Conservation (phyloP, 2,888 invertebrate species). For the Drosophila prolongata region DNA sequence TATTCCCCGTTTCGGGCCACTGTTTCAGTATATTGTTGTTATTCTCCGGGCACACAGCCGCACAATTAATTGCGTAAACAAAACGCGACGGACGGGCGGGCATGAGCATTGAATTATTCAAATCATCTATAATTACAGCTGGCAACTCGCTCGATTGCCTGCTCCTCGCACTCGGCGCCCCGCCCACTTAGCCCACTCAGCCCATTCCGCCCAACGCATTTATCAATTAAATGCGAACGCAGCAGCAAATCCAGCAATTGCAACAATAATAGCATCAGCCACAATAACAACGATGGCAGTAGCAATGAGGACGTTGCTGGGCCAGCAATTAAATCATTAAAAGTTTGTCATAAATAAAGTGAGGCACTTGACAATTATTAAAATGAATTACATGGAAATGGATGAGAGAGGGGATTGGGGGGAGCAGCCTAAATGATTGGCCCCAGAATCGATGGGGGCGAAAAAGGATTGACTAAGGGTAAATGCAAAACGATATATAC, state of each 20-base stretch:
- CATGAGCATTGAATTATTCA: slow-evolving; percentile 72
- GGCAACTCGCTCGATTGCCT: slow-evolving; percentile 46
- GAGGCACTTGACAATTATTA: slow-evolving; percentile 76
- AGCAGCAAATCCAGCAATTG: slow-evolving; percentile 68
- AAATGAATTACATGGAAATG: slow-evolving; percentile 69
- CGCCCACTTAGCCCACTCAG: neutral
- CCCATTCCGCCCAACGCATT: slow-evolving; percentile 51
- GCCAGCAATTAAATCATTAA: slow-evolving; percentile 75
- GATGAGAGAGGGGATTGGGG: slow-evolving; percentile 16
- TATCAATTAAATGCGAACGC: slow-evolving; percentile 79
- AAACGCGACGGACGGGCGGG: slow-evolving; percentile 56
- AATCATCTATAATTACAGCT: slow-evolving; percentile 76
- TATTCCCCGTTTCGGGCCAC: slow-evolving; percentile 4
- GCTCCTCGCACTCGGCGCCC: neutral
- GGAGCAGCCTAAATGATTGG: slow-evolving; percentile 53
- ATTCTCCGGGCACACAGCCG: slow-evolving; percentile 32
- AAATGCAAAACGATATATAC: slow-evolving; percentile 58
- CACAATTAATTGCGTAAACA: slow-evolving; percentile 78
- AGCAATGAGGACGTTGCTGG: slow-evolving; percentile 37
- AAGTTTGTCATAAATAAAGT: slow-evolving; percentile 76
- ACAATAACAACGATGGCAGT: slow-evolving; percentile 7
- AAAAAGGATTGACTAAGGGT: slow-evolving; percentile 18
- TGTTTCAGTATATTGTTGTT: slow-evolving; percentile 21
- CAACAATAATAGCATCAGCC: slow-evolving; percentile 39
- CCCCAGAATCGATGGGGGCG: slow-evolving; percentile 38